A percentile compares a stretch with the other conserved stretches of the same genome.
Evolutionary conservation across 2,888 invertebrate genomes (phyloP).

Genomic region (Helobdella robusta): DNA sequence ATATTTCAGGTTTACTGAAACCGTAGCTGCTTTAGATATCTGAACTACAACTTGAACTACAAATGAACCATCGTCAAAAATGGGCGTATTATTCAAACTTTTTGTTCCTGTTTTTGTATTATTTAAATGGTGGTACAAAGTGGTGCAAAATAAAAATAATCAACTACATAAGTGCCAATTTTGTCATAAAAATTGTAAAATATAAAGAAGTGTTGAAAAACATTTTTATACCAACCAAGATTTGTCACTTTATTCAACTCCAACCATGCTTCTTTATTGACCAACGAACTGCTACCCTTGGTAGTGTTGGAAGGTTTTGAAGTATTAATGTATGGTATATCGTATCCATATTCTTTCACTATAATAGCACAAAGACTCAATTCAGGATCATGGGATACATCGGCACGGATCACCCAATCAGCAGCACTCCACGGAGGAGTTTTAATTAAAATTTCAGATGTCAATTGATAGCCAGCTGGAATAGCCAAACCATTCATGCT

Average conservation of each 20-base stretch:
- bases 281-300: constrained; percentile 28
- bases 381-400: constrained; percentile 9
- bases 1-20: constrained; percentile 3
- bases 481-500: neutral
- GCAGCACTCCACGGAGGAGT: constrained; percentile 24
- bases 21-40: constrained; percentile 6
- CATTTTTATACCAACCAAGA: constrained; percentile 20
- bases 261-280: constrained; percentile 41
- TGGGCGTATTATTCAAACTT: constrained; percentile 1
- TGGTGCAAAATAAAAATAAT: too few species aligned
- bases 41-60: constrained; percentile 22
- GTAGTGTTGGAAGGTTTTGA: constrained; percentile 29
- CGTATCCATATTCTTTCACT: constrained; percentile 24
- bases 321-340: constrained; percentile 23
- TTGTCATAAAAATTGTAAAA: neutral
- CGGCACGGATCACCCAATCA: constrained; percentile 24
- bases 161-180: neutral
- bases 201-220: neutral
- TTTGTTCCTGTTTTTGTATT: constrained; percentile 1
- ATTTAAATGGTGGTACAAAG: neutral
- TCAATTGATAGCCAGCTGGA: constrained; percentile 13
- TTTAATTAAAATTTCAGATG: constrained; percentile 23
- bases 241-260: constrained; percentile 30
- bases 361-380: constrained; percentile 22
- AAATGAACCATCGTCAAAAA: constrained; percentile 25